Percentiles rank a stretch among this genome's conserved stretches.
Evolutionary conservation across 2,113 vertebrate species (phyloP).

Genomic region (Potamarius usumacintae): DNA sequence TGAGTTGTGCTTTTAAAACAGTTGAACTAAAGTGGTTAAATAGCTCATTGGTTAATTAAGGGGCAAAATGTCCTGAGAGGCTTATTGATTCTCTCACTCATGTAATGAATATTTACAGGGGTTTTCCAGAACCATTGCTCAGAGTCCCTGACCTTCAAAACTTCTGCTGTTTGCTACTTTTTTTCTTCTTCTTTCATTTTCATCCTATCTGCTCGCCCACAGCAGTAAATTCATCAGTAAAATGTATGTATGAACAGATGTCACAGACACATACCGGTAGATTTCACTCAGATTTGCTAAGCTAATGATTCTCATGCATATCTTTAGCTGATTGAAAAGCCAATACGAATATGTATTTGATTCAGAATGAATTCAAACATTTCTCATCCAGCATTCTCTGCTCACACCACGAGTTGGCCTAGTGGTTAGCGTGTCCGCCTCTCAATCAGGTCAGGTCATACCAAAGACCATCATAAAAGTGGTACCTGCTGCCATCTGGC

Average conservation of each 20-base stretch:
- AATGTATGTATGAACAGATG: slow-evolving; percentile 34
- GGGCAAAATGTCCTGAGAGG: slow-evolving; percentile 26
- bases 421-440: too few relatives aligned
- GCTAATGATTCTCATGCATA: background rate
- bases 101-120: slow-evolving; percentile 34
- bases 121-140: slow-evolving; percentile 5
- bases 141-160: slow-evolving; percentile 43
- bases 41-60: slow-evolving; percentile 25
- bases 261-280: background rate
- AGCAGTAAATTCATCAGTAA: slow-evolving; percentile 33
- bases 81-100: slow-evolving; percentile 33
- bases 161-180: slow-evolving; percentile 1
- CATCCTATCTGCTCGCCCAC: background rate
- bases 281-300: background rate
- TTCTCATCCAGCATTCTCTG: background rate
- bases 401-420: background rate
- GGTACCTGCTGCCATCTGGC: too few relatives aligned
- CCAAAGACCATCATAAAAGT: too few relatives aligned
- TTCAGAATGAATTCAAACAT: background rate
- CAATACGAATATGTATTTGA: background rate
- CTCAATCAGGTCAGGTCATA: too few relatives aligned
- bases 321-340: too few relatives aligned
- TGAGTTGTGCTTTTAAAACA: slow-evolving; percentile 22
- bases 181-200: background rate
- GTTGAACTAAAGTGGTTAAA: slow-evolving; percentile 22